Evolutionary conservation across 1,140 invertebrate species (phyloP).

Genomic region (Parasteatoda tepidariorum): DNA sequence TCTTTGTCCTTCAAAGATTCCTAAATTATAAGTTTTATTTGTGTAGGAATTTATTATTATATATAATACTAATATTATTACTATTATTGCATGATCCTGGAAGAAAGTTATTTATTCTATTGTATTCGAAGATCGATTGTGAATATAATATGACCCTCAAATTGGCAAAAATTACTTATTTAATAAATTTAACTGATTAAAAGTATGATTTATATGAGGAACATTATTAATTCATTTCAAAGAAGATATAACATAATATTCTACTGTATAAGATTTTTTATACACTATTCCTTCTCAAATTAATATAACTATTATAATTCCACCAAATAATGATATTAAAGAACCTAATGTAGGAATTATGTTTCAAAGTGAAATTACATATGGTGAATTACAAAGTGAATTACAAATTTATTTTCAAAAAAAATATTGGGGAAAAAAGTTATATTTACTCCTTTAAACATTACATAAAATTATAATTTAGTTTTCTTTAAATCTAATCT

Average conservation of each 20-base stretch:
- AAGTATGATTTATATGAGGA: conserved; percentile 73
- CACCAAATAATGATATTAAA: conserved; percentile 72
- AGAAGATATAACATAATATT: conserved; percentile 69
- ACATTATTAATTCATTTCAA: conserved; percentile 74
- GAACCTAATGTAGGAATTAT: conserved; percentile 75
- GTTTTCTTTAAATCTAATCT: conserved; percentile 69
- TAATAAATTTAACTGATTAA: conserved; percentile 72
- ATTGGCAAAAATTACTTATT: conserved; percentile 70
- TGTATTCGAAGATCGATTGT: conserved; percentile 72
- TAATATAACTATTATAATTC: conserved; percentile 73
- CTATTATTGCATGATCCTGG: conserved; percentile 73
- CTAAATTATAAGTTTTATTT: conserved; percentile 68
- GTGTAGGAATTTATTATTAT: conserved; percentile 69
- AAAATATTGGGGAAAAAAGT: conserved; percentile 84
- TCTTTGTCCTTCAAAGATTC: conserved; percentile 70
- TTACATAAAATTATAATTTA: conserved; percentile 71
- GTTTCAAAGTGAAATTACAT: conserved; percentile 76
- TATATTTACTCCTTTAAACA: conserved; percentile 79
- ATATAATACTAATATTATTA: conserved; percentile 69
- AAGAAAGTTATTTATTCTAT: conserved; percentile 75
- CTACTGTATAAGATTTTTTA: conserved; percentile 68
- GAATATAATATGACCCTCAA: conserved; percentile 72
- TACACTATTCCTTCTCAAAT: conserved; percentile 69
- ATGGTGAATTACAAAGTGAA: conserved; percentile 78
- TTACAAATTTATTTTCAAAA: conserved; percentile 76